Evolutionary conservation across 1,140 invertebrate genomes (phyloP).

Genomic region (Sarcophaga bullata): DNA sequence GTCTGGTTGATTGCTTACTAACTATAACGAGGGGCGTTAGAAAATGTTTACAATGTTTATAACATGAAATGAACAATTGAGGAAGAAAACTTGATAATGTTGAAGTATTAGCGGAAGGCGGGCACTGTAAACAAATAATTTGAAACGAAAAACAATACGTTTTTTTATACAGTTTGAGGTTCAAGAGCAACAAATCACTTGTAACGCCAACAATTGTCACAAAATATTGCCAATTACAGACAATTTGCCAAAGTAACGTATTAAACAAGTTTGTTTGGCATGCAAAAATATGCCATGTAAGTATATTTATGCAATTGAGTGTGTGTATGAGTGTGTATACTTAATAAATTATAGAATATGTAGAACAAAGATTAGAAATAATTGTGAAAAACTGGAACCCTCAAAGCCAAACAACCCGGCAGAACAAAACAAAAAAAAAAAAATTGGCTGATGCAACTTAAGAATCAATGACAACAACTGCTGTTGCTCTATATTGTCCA

Average conservation of each 20-base stretch:
- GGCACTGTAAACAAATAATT: no score
- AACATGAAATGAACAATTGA: no score
- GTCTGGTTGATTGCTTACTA: neutral
- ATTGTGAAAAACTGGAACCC: conserved; percentile 13
- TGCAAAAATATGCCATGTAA: neutral
- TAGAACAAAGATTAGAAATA: neutral
- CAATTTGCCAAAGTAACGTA: neutral
- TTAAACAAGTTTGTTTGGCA: neutral
- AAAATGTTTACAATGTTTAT: neutral
- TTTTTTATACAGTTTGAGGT: conserved; percentile 23
- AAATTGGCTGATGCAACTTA: conserved; percentile 34
- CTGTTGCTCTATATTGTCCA: neutral
- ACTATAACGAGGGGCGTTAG: neutral
- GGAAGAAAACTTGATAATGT: no score
- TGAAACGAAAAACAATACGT: neutral
- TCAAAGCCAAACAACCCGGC: neutral
- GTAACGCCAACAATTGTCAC: conserved; percentile 38
- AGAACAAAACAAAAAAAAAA: neutral
- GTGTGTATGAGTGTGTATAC: no score
- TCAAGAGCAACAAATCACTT: conserved; percentile 36
- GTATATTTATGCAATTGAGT: no score
- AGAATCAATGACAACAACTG: neutral
- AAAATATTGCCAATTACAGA: conserved; percentile 13
- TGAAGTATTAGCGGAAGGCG: no score
- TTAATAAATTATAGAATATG: neutral